Evolutionary conservation across 2,113 vertebrate genomes (phyloP).

Genomic region (Numenius arquata): DNA sequence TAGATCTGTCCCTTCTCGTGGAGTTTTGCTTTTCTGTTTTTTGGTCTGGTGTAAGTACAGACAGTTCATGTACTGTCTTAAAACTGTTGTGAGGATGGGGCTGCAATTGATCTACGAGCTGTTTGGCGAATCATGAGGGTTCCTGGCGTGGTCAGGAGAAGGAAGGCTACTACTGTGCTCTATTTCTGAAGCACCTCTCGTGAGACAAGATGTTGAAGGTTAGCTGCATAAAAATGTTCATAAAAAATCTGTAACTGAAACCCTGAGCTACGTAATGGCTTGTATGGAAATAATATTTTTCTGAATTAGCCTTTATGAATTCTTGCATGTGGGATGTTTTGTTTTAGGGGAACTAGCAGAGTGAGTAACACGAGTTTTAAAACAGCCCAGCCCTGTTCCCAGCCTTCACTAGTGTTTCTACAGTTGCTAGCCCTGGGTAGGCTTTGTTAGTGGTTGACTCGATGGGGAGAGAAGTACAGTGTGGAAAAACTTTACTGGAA

Average conservation of each 20-base stretch:
- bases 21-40: neutral
- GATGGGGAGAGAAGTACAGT: neutral
- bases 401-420: neutral
- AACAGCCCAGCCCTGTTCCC: constrained; percentile 32
- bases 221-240: neutral
- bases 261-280: neutral
- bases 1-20: neutral
- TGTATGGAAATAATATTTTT: constrained; percentile 28
- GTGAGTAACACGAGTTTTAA: constrained; percentile 40
- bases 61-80: neutral
- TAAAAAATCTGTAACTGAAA: neutral
- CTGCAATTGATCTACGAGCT: neutral
- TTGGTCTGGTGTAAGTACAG: neutral
- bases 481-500: neutral
- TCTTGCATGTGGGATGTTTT: constrained; percentile 42
- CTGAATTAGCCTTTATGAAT: constrained; percentile 23
- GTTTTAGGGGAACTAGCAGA: constrained; percentile 20
- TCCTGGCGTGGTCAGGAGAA: neutral
- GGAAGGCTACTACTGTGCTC: neutral
- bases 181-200: neutral
- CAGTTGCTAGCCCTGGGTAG: neutral
- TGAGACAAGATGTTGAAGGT: neutral
- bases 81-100: neutral
- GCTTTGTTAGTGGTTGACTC: neutral
- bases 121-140: neutral